Percentiles rank a stretch among this genome's conserved stretches.
These are phyloP conservation scores for Yoshiicerus persimilis DNA, from an alignment of 1,140 invertebrate species.

Conservation along the genomic window DNA sequence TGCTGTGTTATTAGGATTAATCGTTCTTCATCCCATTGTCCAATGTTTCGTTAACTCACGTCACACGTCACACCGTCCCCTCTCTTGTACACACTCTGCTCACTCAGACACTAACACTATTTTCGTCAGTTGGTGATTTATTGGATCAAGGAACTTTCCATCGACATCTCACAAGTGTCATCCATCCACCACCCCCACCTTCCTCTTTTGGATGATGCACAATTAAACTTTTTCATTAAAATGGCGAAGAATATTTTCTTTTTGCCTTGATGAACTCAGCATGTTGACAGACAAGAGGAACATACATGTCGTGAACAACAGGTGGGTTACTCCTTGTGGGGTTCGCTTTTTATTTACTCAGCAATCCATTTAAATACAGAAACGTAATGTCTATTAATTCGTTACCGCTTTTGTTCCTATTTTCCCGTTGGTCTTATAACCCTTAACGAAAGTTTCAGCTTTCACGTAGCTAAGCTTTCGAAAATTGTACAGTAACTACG, in stretches of 20 bases:
- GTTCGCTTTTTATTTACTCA: not conserved
- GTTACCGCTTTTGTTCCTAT: too few relatives aligned
- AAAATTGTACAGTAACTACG: too few relatives aligned
- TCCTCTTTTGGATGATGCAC: not conserved
- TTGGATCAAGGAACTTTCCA: not conserved
- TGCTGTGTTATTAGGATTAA: too few relatives aligned
- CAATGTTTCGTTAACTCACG: not conserved
- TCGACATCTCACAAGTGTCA: not conserved
- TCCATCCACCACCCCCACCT: not conserved
- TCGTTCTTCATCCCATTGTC: not conserved
- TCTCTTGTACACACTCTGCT: too few relatives aligned
- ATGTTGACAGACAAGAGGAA: conserved; percentile 29
- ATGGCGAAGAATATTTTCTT: conserved; percentile 8
- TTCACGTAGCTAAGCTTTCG: too few relatives aligned
- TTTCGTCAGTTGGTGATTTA: not conserved
- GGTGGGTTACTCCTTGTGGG: not conserved
- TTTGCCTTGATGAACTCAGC: conserved; percentile 23
- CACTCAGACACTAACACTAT: not conserved
- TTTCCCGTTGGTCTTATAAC: too few relatives aligned
- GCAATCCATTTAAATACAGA: too few relatives aligned
- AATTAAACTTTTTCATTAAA: not conserved
- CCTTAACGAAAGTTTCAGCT: too few relatives aligned
- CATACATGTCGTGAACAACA: conserved; percentile 32
- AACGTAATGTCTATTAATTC: too few relatives aligned
- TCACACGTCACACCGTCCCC: too few relatives aligned